These are phyloP conservation scores for Rattus rattus DNA, from an alignment of 2,113 vertebrate species.

Conservation along the genomic window DNA sequence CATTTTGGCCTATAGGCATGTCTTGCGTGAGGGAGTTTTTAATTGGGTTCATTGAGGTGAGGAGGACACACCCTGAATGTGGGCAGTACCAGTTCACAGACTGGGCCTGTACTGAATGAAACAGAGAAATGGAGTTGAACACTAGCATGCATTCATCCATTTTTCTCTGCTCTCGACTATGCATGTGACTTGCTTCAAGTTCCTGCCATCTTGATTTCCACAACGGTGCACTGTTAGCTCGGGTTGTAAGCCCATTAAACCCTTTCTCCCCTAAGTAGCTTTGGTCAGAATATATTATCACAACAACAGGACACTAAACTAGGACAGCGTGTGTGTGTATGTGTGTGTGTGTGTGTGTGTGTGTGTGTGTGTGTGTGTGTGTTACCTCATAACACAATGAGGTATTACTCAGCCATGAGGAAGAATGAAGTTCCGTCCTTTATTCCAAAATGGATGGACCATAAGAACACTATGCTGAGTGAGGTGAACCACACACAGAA, in stretches of 20 bases:
- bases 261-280: not conserved
- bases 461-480: not conserved
- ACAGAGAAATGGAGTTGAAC: not conserved
- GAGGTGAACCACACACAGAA: not conserved
- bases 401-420: not conserved
- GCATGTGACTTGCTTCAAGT: not conserved
- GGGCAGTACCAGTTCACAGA: not conserved
- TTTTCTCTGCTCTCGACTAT: not conserved
- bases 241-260: not conserved
- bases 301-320: not conserved
- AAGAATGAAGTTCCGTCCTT: not conserved
- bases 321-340: not conserved
- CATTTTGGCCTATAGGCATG: not conserved
- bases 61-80: not conserved
- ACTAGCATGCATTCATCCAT: not conserved
- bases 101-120: not conserved
- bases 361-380: not conserved
- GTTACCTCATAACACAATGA: not conserved
- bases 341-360: not conserved
- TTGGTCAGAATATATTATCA: not conserved
- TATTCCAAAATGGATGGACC: not conserved
- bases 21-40: not conserved
- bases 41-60: not conserved
- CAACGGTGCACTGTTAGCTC: not conserved
- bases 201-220: not conserved